Evolutionary conservation across 2,888 invertebrate genomes (phyloP), one percentile per base, ranked within the genome.

Genomic region (Drosophila algonquin): DNA sequence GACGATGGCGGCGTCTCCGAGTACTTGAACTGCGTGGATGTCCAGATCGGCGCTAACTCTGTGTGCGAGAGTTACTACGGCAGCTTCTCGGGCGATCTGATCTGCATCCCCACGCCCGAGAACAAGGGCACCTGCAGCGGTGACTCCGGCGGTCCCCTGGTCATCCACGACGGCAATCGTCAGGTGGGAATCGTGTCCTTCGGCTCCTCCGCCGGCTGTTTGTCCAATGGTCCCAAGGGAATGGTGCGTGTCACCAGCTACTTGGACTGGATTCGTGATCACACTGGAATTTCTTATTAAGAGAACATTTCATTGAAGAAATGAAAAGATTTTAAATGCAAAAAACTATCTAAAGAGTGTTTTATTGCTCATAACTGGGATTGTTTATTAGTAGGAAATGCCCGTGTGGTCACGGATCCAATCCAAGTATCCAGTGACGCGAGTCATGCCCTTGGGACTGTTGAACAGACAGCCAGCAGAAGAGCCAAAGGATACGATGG

Each of bases 131-230:
- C 91, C 54, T 93, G 93, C 81, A 87, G 80, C 54, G 93, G 92
- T 8, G 92, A 93, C 77, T 91, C 91, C 51, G 92, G 92, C 27
- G 91, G 91, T 40, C 91, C 92, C 5, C 70, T 91, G 51, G 81
- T 86, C 2, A 30, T 79, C 8, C 53, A 76, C 14, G 72, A 75
- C 46, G 78, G 75, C 12, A 63, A 70, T 12, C 70, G 56, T 14
- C 48, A 78, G 30, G 67, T 84, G 55, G 83, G 83, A 32, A 75
- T 81, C 4, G 75, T 72, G 9, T 84, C 84, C n/a, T 83, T 84
- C 45, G 82, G 76, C 6, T 68, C 75, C 24, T 21, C 53, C 9
- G 57, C 63, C 54, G 87, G 85, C 14, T 87, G 86, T 58, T 35
- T 60, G 27, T 60, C 61, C 10, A 77, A 68, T 55, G 73, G 51